A percentile compares a stretch with the other conserved stretches of the same genome.
Conservation (phyloP, 23 tunicate genomes). For the Styela plicata region DNA sequence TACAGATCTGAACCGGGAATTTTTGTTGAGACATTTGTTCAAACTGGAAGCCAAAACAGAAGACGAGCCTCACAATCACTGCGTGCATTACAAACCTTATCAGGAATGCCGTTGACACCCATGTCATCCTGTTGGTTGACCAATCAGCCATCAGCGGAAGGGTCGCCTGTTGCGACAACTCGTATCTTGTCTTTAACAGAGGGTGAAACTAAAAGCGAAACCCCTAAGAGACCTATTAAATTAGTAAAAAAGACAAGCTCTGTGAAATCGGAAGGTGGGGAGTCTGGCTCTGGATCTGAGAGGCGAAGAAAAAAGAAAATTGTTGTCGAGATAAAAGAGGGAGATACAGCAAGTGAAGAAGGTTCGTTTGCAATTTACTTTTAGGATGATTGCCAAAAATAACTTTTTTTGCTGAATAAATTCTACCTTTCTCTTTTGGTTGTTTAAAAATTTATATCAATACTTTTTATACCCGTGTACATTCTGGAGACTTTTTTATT, state of each 20-base stretch:
- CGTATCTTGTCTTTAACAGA: background rate
- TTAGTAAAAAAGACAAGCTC: slow-evolving; percentile 5
- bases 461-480: too few species aligned
- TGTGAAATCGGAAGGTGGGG: slow-evolving; percentile 18
- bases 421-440: too few species aligned
- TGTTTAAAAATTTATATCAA: too few species aligned
- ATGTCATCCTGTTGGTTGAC: slow-evolving; percentile 24
- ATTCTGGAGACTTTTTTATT: too few species aligned
- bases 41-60: slow-evolving; percentile 31
- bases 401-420: too few species aligned
- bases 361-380: too few species aligned
- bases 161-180: slow-evolving; percentile 13
- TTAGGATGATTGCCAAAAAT: too few species aligned
- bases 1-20: slow-evolving; percentile 53
- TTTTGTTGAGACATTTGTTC: slow-evolving; percentile 41
- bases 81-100: background rate
- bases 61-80: slow-evolving; percentile 23
- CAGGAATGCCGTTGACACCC: slow-evolving; percentile 22
- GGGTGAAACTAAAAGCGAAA: background rate
- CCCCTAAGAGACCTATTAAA: background rate
- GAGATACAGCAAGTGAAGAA: slow-evolving; percentile 20
- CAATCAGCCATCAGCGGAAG: background rate
- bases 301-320: slow-evolving; percentile 10
- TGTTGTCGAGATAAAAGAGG: slow-evolving; percentile 24
- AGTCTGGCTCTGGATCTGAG: slow-evolving; percentile 1